These are phyloP conservation scores for Alectoris magna DNA, from an alignment of 2,797 vertebrate species.

Conservation along the genomic window DNA sequence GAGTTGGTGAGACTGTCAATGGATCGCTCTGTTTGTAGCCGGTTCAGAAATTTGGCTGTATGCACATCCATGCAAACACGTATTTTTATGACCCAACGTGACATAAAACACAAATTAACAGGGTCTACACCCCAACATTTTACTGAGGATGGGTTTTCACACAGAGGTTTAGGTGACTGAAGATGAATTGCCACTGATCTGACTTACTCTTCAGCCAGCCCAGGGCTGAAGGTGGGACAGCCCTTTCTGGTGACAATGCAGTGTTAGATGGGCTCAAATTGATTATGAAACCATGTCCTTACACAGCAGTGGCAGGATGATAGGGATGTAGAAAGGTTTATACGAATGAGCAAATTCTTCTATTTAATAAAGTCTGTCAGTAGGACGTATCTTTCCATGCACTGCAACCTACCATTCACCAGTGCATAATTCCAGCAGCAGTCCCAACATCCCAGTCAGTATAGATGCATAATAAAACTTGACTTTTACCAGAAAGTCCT, in stretches of 20 bases:
- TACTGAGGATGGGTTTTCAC: not conserved
- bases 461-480: not conserved
- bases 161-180: not conserved
- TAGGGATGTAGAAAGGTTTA: not conserved
- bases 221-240: not conserved
- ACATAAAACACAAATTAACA: not conserved
- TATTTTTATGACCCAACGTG: not conserved
- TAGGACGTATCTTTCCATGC: not conserved
- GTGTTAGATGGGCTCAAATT: slow-evolving; percentile 17
- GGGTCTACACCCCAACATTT: accelerated
- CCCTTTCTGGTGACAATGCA: not conserved
- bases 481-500: not conserved
- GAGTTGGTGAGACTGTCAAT: not conserved
- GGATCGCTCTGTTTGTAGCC: not conserved
- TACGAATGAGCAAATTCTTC: not conserved
- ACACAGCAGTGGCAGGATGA: not conserved
- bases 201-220: not conserved
- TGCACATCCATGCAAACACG: not conserved
- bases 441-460: not conserved
- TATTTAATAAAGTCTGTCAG: not conserved
- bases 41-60: not conserved
- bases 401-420: not conserved
- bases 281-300: not conserved
- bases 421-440: not conserved
- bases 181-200: not conserved